Percentiles rank a stretch among this genome's conserved stretches.
phyloP scores from a whole-genome alignment of 2,888 invertebrate species.

The Epinotia demarniana region DNA sequence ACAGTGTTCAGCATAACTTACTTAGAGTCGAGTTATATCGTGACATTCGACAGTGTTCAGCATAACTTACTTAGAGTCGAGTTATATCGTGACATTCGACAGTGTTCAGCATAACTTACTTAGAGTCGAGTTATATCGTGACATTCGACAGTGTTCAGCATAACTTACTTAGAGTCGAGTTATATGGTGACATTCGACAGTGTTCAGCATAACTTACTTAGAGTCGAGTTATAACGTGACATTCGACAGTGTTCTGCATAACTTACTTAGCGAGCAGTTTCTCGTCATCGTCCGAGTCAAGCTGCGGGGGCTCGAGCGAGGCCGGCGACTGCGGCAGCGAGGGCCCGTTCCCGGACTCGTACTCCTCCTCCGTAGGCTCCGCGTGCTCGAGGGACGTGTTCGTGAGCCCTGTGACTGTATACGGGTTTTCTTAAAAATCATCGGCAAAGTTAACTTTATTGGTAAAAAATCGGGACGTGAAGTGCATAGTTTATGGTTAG shows the following conservation, averaged over 20 bases:
- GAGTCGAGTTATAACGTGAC: not conserved
- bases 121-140: constrained; percentile 53
- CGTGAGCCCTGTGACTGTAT: constrained; percentile 51
- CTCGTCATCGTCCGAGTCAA: constrained; percentile 94
- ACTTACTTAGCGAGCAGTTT: constrained; percentile 84
- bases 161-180: constrained; percentile 67
- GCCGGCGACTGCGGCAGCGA: constrained; percentile 97
- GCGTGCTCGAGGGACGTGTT: constrained; percentile 50
- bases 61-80: constrained; percentile 67
- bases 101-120: constrained; percentile 60
- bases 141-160: not conserved
- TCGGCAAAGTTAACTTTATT: too few relatives aligned
- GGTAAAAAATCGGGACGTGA: too few relatives aligned
- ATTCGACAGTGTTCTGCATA: not conserved
- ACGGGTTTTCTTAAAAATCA: too few relatives aligned
- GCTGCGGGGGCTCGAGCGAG: constrained; percentile 92
- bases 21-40: constrained; percentile 60
- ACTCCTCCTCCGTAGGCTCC: constrained; percentile 93
- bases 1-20: constrained; percentile 53
- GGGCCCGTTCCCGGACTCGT: constrained; percentile 98
- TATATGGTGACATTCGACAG: not conserved
- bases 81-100: not conserved
- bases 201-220: constrained; percentile 57
- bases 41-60: not conserved
- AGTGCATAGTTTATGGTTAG: too few relatives aligned